A percentile compares a stretch with the other conserved stretches of the same genome.
Conservation (phyloP, 2,888 invertebrate species). For the Tachina fera region DNA sequence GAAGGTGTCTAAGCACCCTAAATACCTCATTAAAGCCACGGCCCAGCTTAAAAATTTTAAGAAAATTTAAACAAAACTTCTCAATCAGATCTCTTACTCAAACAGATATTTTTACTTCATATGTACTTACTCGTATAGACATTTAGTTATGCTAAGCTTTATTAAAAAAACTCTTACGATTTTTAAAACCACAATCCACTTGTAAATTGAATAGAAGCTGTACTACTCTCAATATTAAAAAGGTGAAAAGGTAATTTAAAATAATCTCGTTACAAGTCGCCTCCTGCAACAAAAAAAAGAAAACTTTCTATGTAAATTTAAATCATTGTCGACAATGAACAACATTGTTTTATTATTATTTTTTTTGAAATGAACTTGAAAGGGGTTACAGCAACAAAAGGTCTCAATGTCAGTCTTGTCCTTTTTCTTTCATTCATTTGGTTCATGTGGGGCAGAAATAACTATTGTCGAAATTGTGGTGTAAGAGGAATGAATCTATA, state of each 20-base stretch:
- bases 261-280: slow-evolving; percentile 13
- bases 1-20: too few relatives aligned
- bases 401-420: slow-evolving; percentile 67
- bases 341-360: slow-evolving; percentile 9
- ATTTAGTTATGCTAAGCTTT: too few relatives aligned
- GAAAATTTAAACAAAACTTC: not conserved
- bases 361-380: slow-evolving; percentile 52
- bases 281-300: too few relatives aligned
- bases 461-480: slow-evolving; percentile 44
- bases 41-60: not conserved
- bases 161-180: too few relatives aligned
- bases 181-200: too few relatives aligned
- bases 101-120: too few relatives aligned
- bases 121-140: too few relatives aligned
- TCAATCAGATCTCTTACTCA: too few relatives aligned
- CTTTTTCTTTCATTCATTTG: slow-evolving; percentile 12
- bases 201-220: not conserved
- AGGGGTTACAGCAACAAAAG: slow-evolving; percentile 47
- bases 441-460: slow-evolving; percentile 11
- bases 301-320: slow-evolving; percentile 7
- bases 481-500: slow-evolving; percentile 53
- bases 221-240: slow-evolving; percentile 7
- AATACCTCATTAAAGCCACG: not conserved
- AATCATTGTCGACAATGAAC: slow-evolving; percentile 21
- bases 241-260: slow-evolving; percentile 30